A percentile compares a stretch with the other conserved stretches of the same genome.
Conservation (phyloP, 2,797 vertebrate species). For the Melopsittacus undulatus region DNA sequence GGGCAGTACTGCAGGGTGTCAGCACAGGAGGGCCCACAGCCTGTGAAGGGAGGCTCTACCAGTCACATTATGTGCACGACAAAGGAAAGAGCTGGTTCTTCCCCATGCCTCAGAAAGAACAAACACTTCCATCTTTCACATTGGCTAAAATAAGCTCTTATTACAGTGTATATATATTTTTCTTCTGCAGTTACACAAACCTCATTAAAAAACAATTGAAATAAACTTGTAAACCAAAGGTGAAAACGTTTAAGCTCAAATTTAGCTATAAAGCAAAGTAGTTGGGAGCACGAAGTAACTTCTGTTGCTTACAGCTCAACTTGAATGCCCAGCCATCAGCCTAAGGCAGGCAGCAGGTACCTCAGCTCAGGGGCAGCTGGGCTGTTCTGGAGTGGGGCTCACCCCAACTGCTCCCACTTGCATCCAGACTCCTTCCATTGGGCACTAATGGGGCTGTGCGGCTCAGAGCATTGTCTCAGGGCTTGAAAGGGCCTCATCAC, state of each 20-base stretch:
- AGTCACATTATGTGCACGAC: fast-evolving
- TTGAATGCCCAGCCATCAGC: fast-evolving
- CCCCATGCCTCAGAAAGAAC: neutral
- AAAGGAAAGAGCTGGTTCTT: neutral
- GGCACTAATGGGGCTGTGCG: neutral
- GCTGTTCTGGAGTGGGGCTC: neutral
- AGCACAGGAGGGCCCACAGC: fast-evolving
- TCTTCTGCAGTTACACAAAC: neutral
- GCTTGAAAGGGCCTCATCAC: fast-evolving
- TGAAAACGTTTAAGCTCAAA: neutral
- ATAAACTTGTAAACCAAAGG: neutral
- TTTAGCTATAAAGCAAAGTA: neutral
- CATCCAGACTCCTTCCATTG: neutral
- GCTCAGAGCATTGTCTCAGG: neutral
- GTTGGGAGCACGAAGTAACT: neutral
- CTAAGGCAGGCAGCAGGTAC: fast-evolving
- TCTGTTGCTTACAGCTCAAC: neutral
- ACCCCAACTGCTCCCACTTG: fast-evolving
- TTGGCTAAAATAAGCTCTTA: neutral
- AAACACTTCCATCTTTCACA: fast-evolving
- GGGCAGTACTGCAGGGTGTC: fast-evolving
- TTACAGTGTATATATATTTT: fast-evolving
- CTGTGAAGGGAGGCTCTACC: neutral
- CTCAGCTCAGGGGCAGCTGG: neutral
- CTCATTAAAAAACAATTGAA: neutral